Percentiles rank a stretch among this genome's conserved stretches.
phyloP scores from a whole-genome alignment of 2,113 vertebrate genomes.

The Gallinago media region DNA sequence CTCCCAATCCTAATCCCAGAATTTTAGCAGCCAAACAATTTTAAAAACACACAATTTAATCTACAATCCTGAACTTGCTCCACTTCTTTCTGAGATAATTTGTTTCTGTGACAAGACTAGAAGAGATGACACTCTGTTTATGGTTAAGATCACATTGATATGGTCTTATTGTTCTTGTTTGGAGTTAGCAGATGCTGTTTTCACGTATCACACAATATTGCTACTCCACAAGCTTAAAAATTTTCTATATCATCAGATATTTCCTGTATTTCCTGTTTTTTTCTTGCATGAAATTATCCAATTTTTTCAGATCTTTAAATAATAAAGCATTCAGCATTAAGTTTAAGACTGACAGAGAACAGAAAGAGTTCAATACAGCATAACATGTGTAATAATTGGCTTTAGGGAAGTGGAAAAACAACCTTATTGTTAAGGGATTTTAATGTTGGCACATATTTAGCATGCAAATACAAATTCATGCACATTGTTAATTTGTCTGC shows the following conservation, averaged over 20 bases:
- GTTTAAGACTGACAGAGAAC: neutral
- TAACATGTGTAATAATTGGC: neutral
- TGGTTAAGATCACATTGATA: neutral
- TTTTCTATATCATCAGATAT: neutral
- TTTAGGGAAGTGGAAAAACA: neutral
- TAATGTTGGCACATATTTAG: neutral
- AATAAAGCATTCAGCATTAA: neutral
- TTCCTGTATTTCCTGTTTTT: too few relatives aligned
- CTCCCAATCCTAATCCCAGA: neutral
- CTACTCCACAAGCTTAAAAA: neutral
- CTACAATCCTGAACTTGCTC: neutral
- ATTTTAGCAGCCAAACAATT: neutral
- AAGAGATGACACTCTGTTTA: neutral
- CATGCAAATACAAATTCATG: slow-evolving; percentile 3
- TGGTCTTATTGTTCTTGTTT: neutral
- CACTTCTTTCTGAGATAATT: neutral
- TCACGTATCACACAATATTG: neutral
- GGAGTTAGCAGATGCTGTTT: neutral
- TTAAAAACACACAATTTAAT: neutral
- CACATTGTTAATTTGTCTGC: slow-evolving; percentile 15
- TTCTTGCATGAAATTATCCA: neutral
- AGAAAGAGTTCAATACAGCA: neutral
- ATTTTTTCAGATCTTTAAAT: neutral
- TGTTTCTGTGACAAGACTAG: neutral
- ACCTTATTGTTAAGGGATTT: slow-evolving; percentile 17